Conservation (phyloP, 2,888 invertebrate genomes). For the Drosophila planitibia region DNA sequence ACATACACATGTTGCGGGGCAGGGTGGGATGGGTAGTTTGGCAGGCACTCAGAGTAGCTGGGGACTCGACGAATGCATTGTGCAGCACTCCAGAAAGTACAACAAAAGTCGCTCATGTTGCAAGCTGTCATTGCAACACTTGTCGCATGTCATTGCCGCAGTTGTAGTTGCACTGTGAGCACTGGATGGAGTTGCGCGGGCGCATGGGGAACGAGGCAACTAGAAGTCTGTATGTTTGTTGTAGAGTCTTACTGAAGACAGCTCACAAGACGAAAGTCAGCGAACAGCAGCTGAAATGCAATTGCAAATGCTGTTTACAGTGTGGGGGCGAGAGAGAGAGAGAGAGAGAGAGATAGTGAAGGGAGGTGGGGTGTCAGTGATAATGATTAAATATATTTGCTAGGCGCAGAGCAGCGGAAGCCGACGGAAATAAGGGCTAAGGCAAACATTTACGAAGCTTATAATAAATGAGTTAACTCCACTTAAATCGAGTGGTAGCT, state of each 20-base stretch:
- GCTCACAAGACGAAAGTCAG: slow-evolving; percentile 48
- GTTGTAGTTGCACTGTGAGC: slow-evolving; percentile 55
- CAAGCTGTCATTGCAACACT: slow-evolving; percentile 81
- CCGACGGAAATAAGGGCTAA: not conserved
- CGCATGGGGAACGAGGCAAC: not conserved
- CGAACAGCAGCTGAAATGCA: slow-evolving; percentile 57
- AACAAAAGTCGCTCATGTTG: slow-evolving; percentile 81
- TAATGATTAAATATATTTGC: slow-evolving; percentile 64
- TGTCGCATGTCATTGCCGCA: slow-evolving; percentile 81
- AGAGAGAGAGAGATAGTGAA: not conserved
- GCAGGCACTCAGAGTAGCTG: slow-evolving; percentile 40
- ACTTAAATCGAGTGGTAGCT: too few relatives aligned
- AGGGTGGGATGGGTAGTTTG: slow-evolving; percentile 1
- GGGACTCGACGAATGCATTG: slow-evolving; percentile 71
- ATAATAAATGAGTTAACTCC: not conserved
- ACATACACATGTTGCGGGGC: slow-evolving; percentile 14
- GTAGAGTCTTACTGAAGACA: slow-evolving; percentile 39
- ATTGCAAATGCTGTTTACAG: slow-evolving; percentile 55
- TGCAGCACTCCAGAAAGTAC: slow-evolving; percentile 76
- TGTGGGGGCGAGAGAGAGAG: not conserved
- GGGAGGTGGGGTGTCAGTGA: slow-evolving; percentile 28
- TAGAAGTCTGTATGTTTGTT: slow-evolving; percentile 25
- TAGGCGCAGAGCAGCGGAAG: slow-evolving; percentile 1
- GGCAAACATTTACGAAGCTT: slow-evolving; percentile 2
- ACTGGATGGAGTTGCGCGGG: slow-evolving; percentile 2